Base-by-base conservation (phyloP, 2,888 invertebrate species). In the Heliconius cydno region DNA sequence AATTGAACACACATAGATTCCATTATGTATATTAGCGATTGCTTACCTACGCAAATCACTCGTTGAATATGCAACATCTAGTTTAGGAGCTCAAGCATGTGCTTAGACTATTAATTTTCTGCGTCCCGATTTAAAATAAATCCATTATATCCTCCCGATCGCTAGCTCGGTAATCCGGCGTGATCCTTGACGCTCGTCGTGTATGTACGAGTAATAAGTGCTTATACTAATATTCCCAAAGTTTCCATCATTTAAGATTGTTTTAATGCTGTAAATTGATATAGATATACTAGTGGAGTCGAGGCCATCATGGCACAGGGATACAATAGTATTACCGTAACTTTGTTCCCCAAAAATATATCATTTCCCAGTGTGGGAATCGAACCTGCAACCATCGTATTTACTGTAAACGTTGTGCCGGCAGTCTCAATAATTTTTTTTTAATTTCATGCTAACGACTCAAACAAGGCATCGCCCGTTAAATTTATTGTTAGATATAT, bases 21-120 rank as follows among this genome's bases (percentile, higher is more conserved):
- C 72, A 76, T 73, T 78, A 78, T 81, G 78, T 80, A 80, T 78
- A 80, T 80, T 78, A 80, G 91, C 92, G 90, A 92, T 92, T 94
- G 94, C 92, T 94, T 94, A 93, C 93, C 90, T 93, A 94, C 92
- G 94, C 94, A 94, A 94, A 94, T 94, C 93, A 91, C 92, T 92
- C 92, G 91, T 92, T 94, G 94, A 94, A 94, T 94, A 94, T 94
- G 94, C 92, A 94, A 92, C 91, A 88, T 89, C 91, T 94, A 93
- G 94, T 94, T 82, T 79, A 78, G 92, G 88, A 91, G 93, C 92
- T 93, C 92, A 91, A 93, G 92, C 93, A 93, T 90, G 90, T 93
- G 94, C 92, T 93, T 92, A 92, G 92, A 93, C 92, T 94, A 92
- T 92, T 93, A 94, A 94, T 92, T 92, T 92, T 79, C 79, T 76